Evolutionary conservation across 1,140 invertebrate species (phyloP).

Genomic region (Danaus plexippus): DNA sequence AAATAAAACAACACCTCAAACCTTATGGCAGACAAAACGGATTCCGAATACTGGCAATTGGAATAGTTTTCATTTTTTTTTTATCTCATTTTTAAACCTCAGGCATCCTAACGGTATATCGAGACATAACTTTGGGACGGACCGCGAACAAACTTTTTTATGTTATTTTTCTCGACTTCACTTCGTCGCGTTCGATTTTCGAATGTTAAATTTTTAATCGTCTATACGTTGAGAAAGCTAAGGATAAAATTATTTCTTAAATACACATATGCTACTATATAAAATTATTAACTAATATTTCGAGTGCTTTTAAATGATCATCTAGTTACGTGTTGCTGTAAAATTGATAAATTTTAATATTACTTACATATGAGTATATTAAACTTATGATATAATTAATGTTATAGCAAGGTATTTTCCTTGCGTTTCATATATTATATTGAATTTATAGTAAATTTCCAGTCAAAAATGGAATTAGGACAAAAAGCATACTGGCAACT

Average conservation of each 20-base stretch:
- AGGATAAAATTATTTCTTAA: too few species aligned
- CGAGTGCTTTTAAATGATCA: too few species aligned
- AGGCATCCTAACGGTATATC: conserved; percentile 68
- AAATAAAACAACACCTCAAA: conserved; percentile 14
- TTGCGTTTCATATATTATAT: conserved; percentile 26
- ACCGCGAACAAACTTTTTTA: conserved; percentile 53
- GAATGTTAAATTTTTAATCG: conserved; percentile 31
- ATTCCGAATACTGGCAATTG: conserved; percentile 68
- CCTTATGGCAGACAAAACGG: conserved; percentile 58
- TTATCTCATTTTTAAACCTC: conserved; percentile 48
- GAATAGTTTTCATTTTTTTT: conserved; percentile 67
- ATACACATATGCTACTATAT: too few species aligned
- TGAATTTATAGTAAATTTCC: conserved; percentile 43
- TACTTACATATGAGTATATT: too few species aligned
- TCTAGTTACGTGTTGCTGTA: too few species aligned
- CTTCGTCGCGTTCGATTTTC: conserved; percentile 40
- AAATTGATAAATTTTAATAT: too few species aligned
- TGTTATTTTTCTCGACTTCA: conserved; percentile 63
- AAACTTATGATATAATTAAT: too few species aligned
- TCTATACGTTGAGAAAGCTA: not conserved
- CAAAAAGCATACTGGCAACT: conserved; percentile 58
- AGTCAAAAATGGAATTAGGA: conserved; percentile 43
- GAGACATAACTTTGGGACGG: conserved; percentile 62
- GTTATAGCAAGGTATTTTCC: too few species aligned
- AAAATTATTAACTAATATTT: too few species aligned